Evolutionary conservation across 2,888 invertebrate species (phyloP), one percentile per base, ranked within the genome.

Genomic region (Tachina lurida): DNA sequence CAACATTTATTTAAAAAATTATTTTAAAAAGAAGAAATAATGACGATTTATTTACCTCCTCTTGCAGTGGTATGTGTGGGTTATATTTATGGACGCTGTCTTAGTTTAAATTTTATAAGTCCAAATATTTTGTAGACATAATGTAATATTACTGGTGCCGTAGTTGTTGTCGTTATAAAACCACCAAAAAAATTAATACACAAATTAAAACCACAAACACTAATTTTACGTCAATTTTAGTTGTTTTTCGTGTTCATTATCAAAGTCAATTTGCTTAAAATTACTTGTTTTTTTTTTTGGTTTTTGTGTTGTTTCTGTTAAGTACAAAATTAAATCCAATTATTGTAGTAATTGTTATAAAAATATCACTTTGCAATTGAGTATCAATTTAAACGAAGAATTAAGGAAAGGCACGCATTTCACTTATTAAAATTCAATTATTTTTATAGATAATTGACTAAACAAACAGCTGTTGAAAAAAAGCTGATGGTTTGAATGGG

Each of bases 391-490:
- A 19, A 41, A 17, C 12, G 45, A 60, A 60, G 45, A 60, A 60
- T 67, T 77, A 73, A 58, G 3, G 67, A 65, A 83, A 84, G 73
- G 73, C 77, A 84, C 83, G 60, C 83, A 77, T 60, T 73, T 77
- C 39, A 13, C 9, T 12, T 31, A 60, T 15, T 12, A 60, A 71
- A 77, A 54, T 62, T 60, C 13, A 41, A 10, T 12, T 49, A 71
- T 73, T 77, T 67, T 75, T 12, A 15, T 47, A 43, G 19, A 47
- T 47, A 60, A 78, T 22, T 56, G 83, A 86, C 83, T 83, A 83
- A 86, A 86, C 86, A 86, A 80, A 77, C 86, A 86, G 84, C 84
- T 86, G 86, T 74, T 73, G 13, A 52, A 54, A 15, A 60, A 73
- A 62, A 31, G 31, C 7, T 31, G 7, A 7, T 31, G 31, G 4